Evolutionary conservation across 2,888 invertebrate species (phyloP).

Genomic region (Tridacna gigas): DNA sequence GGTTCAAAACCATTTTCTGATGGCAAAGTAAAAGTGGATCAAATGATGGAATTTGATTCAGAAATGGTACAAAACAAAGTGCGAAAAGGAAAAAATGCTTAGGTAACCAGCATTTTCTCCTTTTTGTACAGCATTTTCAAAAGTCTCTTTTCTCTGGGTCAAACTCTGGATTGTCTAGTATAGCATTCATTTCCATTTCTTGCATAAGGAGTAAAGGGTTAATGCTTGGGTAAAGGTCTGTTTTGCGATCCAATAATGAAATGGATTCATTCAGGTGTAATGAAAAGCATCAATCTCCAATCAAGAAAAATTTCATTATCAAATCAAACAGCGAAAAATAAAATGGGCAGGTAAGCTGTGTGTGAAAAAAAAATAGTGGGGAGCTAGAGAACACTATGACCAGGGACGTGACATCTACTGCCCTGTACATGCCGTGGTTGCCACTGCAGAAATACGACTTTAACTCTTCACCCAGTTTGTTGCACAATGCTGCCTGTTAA

Average conservation of each 20-base stretch:
- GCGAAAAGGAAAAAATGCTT: background rate
- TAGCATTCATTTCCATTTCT: background rate
- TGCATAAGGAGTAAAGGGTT: background rate
- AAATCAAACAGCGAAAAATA: background rate
- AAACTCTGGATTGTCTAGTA: background rate
- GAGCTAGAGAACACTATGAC: background rate
- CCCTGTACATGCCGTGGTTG: background rate
- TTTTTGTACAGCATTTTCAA: background rate
- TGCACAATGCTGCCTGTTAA: too few relatives aligned
- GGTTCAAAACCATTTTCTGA: too few relatives aligned
- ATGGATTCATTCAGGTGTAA: conserved; percentile 1
- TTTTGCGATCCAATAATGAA: conserved; percentile 8
- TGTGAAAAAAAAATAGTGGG: background rate
- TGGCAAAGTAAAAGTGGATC: too few relatives aligned
- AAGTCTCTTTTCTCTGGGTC: background rate
- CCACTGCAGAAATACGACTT: too few relatives aligned
- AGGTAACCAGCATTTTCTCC: too few relatives aligned
- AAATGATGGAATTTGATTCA: background rate
- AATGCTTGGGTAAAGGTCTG: background rate
- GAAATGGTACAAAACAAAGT: too few relatives aligned
- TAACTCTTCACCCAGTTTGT: too few relatives aligned
- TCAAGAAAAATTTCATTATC: conserved; percentile 10
- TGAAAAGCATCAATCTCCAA: background rate
- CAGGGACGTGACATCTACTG: background rate
- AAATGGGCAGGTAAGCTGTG: background rate